These are phyloP conservation scores for Naja naja DNA, from an alignment of 2,113 vertebrate species.

Conservation along the genomic window DNA sequence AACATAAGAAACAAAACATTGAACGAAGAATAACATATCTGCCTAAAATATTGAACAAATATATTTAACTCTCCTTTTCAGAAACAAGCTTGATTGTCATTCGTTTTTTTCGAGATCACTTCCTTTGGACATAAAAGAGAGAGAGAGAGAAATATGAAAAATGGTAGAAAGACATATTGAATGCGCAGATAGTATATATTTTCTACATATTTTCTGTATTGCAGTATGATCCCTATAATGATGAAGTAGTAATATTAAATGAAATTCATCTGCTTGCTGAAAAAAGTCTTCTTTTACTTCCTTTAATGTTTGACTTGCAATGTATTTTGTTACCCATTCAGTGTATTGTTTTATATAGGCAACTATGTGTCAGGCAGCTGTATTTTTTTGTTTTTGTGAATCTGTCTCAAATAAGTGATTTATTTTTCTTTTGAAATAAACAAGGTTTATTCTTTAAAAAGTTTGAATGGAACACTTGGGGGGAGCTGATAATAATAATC, in stretches of 20 bases:
- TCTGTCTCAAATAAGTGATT: slow-evolving; percentile 35
- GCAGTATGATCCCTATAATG: neutral
- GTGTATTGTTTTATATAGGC: neutral
- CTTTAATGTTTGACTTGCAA: slow-evolving; percentile 6
- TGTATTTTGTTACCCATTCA: neutral
- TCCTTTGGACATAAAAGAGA: neutral
- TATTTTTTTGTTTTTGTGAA: slow-evolving; percentile 13
- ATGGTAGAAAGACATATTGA: neutral
- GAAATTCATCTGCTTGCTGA: neutral
- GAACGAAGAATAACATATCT: neutral
- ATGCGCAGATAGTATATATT: neutral
- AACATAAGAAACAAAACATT: neutral
- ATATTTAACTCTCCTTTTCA: neutral
- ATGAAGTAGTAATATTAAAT: neutral
- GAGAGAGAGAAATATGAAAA: neutral
- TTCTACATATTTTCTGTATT: too few relatives aligned
- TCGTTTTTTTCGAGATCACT: neutral
- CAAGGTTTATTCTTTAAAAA: slow-evolving; percentile 37
- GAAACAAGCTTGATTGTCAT: neutral
- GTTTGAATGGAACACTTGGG: slow-evolving; percentile 30
- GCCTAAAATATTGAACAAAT: neutral
- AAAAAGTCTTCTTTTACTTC: neutral
- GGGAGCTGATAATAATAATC: neutral
- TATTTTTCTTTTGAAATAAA: slow-evolving; percentile 39
- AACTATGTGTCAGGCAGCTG: slow-evolving; percentile 7